Evolutionary conservation across 2,797 vertebrate species (phyloP).

Genomic region (Botia almorhae): DNA sequence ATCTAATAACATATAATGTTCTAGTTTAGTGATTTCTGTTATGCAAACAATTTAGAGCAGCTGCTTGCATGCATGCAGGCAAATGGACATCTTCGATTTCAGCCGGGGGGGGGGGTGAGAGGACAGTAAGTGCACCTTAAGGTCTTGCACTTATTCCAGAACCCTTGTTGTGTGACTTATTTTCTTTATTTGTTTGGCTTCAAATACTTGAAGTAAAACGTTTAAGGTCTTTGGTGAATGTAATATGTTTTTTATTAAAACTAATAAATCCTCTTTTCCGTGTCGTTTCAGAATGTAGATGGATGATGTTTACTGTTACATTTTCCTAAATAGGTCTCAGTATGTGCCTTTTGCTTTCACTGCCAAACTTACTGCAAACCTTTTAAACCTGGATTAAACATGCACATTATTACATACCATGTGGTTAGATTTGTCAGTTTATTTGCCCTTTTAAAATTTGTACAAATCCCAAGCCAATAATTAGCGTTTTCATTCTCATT

Average conservation of each 20-base stretch:
- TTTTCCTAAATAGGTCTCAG: conserved; percentile 27
- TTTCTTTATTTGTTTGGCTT: conserved; percentile 14
- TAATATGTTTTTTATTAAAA: background rate
- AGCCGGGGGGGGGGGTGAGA: conserved; percentile 56
- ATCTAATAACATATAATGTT: too few relatives aligned
- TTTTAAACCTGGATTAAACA: conserved; percentile 29
- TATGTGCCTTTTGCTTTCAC: background rate
- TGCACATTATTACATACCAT: conserved; percentile 38
- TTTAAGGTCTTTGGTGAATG: conserved; percentile 7
- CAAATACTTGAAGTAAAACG: background rate
- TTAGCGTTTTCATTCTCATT: conserved; percentile 32
- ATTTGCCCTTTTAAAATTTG: conserved; percentile 33
- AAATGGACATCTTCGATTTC: conserved; percentile 44
- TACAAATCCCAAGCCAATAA: conserved; percentile 38
- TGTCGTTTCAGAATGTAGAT: conserved; percentile 34
- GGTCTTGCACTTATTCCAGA: conserved; percentile 39
- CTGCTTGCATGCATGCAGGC: conserved; percentile 49
- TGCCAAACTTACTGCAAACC: conserved; percentile 4
- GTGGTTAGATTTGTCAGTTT: conserved; percentile 18
- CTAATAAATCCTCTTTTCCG: background rate
- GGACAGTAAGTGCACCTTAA: conserved; percentile 50
- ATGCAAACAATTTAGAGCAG: conserved; percentile 55
- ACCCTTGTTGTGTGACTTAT: conserved; percentile 7
- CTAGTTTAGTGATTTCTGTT: background rate
- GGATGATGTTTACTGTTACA: conserved; percentile 6